These are phyloP conservation scores for Aspidiotus rigidus DNA, from an alignment of 2,888 invertebrate genomes.

Conservation along the genomic window DNA sequence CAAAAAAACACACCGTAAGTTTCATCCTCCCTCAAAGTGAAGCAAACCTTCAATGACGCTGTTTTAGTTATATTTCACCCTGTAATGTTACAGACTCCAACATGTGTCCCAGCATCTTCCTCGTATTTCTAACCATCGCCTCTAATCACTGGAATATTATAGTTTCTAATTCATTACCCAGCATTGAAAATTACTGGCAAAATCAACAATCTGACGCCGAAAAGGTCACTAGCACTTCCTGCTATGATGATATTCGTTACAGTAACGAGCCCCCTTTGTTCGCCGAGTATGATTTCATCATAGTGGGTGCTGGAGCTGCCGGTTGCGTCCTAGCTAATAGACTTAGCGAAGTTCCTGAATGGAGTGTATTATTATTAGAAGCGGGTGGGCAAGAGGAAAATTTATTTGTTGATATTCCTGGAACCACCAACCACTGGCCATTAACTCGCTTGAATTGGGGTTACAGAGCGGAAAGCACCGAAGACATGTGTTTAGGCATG, in stretches of 20 bases:
- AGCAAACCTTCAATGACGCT: too few relatives aligned
- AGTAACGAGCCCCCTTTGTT: constrained; percentile 37
- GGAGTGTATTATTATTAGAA: constrained; percentile 58
- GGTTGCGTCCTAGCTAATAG: constrained; percentile 63
- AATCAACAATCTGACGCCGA: too few relatives aligned
- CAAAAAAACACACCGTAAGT: too few relatives aligned
- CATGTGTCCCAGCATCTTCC: too few relatives aligned
- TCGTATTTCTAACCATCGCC: too few relatives aligned
- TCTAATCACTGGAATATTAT: too few relatives aligned
- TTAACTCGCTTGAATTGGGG: constrained; percentile 60
- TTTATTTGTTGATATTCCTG: constrained; percentile 51
- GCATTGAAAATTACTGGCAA: background rate
- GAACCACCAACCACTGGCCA: constrained; percentile 49
- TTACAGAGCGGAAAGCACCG: constrained; percentile 57
- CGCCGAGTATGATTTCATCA: constrained; percentile 40
- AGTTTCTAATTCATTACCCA: too few relatives aligned
- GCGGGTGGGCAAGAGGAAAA: constrained; percentile 50
- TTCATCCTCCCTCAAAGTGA: too few relatives aligned
- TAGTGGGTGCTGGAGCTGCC: constrained; percentile 58
- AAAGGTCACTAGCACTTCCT: constrained; percentile 32
- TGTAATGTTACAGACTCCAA: too few relatives aligned
- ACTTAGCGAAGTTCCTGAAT: constrained; percentile 53
- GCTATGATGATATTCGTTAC: constrained; percentile 37
- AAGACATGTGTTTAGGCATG: constrained; percentile 49
- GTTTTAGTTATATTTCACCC: too few relatives aligned